phyloP scores from a whole-genome alignment of 1,140 invertebrate species.

The Microplitis mediator region DNA sequence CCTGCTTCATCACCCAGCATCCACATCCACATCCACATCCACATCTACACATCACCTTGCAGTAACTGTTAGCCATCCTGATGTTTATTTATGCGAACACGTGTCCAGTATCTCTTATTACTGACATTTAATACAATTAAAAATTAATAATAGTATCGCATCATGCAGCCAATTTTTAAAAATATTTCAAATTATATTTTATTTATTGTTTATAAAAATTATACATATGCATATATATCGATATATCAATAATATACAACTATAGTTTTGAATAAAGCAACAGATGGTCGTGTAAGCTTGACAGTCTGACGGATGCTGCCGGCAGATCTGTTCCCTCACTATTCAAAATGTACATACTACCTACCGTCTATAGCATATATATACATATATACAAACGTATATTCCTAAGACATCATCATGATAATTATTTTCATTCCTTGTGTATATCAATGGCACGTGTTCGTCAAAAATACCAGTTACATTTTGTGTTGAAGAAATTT shows the following conservation, averaged over 20 bases:
- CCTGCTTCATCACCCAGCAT: slow-evolving; percentile 16
- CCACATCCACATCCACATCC: neutral
- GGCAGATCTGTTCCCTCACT: neutral
- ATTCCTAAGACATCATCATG: neutral
- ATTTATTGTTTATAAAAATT: no score
- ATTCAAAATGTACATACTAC: no score
- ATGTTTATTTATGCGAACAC: neutral
- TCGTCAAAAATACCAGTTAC: neutral
- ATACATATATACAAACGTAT: no score
- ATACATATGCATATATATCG: no score
- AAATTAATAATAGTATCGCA: no score
- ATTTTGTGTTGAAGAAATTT: no score
- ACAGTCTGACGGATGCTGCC: slow-evolving; percentile 40
- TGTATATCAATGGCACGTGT: slow-evolving; percentile 40
- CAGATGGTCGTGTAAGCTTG: slow-evolving; percentile 42
- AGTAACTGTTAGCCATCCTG: neutral
- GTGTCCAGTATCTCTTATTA: no score
- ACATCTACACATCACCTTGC: neutral
- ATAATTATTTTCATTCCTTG: slow-evolving; percentile 8
- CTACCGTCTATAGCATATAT: no score
- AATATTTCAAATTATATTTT: neutral
- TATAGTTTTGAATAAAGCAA: slow-evolving; percentile 40
- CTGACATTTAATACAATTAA: no score
- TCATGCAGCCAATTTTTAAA: neutral
- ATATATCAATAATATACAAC: neutral